Conservation (phyloP, 2,797 vertebrate genomes). For the Crenuchus spilurus region DNA sequence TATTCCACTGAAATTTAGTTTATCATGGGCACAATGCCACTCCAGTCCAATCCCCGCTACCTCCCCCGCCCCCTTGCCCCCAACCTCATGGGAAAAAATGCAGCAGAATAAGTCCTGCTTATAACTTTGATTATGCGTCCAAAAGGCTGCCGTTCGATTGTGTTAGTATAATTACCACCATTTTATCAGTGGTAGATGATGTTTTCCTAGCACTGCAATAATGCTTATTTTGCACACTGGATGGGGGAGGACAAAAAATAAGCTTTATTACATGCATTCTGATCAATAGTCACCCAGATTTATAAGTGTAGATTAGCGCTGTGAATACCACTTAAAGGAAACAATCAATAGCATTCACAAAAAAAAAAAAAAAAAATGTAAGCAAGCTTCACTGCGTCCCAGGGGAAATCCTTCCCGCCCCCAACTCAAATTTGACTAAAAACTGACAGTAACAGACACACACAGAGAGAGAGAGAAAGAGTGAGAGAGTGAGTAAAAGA, state of each 20-base stretch:
- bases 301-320: conserved; percentile 93
- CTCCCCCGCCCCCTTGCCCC: conserved; percentile 54
- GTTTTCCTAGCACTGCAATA: conserved; percentile 91
- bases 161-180: conserved; percentile 92
- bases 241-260: conserved; percentile 56
- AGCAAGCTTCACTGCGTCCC: conserved; percentile 81
- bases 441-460: conserved; percentile 8
- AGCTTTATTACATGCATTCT: conserved; percentile 89
- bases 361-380: conserved; percentile 83
- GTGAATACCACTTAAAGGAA: conserved; percentile 90
- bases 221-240: conserved; percentile 88
- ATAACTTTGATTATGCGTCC: conserved; percentile 77
- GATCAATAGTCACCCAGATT: conserved; percentile 92
- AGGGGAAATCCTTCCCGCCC: conserved; percentile 6
- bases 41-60: too few relatives aligned
- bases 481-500: conserved; percentile 50
- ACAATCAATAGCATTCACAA: conserved; percentile 91
- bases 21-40: background rate
- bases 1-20: background rate
- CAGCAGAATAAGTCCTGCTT: conserved; percentile 66
- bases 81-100: conserved; percentile 56
- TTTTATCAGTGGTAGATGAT: conserved; percentile 90
- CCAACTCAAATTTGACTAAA: background rate
- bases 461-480: background rate
- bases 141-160: conserved; percentile 78